These are phyloP conservation scores for Zootoca vivipara DNA, from an alignment of 2,113 vertebrate species.

Conservation along the genomic window DNA sequence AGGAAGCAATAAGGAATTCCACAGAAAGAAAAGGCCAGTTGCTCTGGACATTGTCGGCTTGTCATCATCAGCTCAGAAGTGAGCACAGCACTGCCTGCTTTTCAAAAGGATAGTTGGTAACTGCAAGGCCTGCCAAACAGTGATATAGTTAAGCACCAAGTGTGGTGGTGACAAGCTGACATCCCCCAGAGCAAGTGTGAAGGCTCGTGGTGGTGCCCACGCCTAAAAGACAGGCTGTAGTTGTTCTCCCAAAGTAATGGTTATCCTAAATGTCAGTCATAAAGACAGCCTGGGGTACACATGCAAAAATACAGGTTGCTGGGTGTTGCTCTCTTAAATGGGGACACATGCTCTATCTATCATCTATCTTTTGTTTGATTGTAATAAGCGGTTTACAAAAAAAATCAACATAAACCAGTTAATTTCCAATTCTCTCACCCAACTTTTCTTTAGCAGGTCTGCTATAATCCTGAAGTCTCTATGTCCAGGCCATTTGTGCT, in stretches of 20 bases:
- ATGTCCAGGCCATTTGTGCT: too few species aligned
- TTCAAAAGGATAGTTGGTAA: constrained; percentile 25
- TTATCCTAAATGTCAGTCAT: background rate
- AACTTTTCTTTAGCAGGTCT: too few species aligned
- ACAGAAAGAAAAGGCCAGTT: constrained; percentile 35
- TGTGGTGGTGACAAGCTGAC: constrained; percentile 36
- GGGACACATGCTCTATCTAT: background rate
- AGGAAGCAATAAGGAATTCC: constrained; percentile 27
- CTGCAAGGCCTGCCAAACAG: constrained; percentile 10
- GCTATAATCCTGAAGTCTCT: too few species aligned
- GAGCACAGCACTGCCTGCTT: constrained; percentile 29
- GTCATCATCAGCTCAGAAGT: background rate
- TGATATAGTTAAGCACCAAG: background rate
- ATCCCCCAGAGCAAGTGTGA: background rate
- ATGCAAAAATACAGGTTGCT: background rate
- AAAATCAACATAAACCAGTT: too few species aligned
- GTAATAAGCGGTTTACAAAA: too few species aligned
- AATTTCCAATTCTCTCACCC: too few species aligned
- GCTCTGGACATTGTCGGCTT: constrained; percentile 26
- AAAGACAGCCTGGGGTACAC: background rate
- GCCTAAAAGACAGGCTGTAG: rapidly evolving
- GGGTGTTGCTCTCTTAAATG: background rate
- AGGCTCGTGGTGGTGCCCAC: background rate
- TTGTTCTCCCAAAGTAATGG: background rate
- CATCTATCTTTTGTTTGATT: too few species aligned